phyloP scores from a whole-genome alignment of 2,797 vertebrate genomes.

The Cynodonichthys magdalenae region DNA sequence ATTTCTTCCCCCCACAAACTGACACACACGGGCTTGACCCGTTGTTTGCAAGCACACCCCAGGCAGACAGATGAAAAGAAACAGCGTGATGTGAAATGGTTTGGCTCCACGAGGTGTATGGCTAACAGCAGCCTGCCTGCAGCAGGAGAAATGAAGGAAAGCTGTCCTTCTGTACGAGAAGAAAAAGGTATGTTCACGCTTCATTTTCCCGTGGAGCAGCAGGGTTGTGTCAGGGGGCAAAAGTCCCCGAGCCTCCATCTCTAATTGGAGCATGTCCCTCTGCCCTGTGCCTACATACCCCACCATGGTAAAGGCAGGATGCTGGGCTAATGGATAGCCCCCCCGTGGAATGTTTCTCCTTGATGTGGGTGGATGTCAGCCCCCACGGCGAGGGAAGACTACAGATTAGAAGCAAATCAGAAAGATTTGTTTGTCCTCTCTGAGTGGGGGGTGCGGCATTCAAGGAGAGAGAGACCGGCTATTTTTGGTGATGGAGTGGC shows the following conservation, averaged over 20 bases:
- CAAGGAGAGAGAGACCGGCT: constrained; percentile 66
- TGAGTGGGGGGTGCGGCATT: constrained; percentile 46
- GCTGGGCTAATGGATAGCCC: constrained; percentile 69
- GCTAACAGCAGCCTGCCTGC: constrained; percentile 47
- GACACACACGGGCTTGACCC: constrained; percentile 35
- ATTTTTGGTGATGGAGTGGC: constrained; percentile 69
- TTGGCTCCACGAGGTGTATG: constrained; percentile 58
- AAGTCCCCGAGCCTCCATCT: constrained; percentile 64
- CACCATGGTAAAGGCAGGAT: constrained; percentile 55
- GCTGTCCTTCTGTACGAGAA: constrained; percentile 22
- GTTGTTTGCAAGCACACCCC: constrained; percentile 30
- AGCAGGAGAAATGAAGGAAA: constrained; percentile 46
- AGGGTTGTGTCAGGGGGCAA: constrained; percentile 66
- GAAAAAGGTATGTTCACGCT: constrained; percentile 51
- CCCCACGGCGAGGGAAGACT: constrained; percentile 65
- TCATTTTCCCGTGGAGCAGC: constrained; percentile 56
- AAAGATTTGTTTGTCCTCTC: constrained; percentile 75
- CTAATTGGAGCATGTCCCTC: constrained; percentile 73
- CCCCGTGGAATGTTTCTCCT: constrained; percentile 68
- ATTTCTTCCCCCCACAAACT: constrained; percentile 12
- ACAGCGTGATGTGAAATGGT: constrained; percentile 59
- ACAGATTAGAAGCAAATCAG: constrained; percentile 76
- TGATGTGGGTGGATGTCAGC: constrained; percentile 63
- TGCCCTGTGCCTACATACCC: constrained; percentile 51
- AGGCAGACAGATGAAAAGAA: constrained; percentile 45